A percentile compares a stretch with the other conserved stretches of the same genome.
phyloP scores from a whole-genome alignment of 2,113 vertebrate genomes.

The Rhea pennata region DNA sequence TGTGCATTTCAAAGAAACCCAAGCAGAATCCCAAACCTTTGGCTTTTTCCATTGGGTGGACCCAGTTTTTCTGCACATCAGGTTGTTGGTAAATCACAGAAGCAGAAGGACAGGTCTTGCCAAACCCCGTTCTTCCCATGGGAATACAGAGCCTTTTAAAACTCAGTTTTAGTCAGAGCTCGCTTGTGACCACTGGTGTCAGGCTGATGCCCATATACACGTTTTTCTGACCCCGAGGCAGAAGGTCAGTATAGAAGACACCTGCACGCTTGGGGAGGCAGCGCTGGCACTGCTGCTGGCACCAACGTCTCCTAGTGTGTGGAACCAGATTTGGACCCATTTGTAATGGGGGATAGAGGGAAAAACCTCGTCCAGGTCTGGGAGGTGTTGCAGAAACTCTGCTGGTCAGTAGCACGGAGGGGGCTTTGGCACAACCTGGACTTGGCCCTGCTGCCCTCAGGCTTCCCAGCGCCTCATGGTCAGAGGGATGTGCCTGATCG shows the following conservation, averaged over 20 bases:
- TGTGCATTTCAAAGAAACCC: background rate
- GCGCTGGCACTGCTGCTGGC: background rate
- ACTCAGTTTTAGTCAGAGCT: background rate
- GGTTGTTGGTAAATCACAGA: background rate
- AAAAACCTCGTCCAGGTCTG: background rate
- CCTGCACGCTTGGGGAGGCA: rapidly evolving
- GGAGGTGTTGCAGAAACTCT: background rate
- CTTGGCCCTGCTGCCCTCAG: background rate
- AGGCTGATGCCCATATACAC: background rate
- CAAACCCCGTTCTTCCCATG: rapidly evolving
- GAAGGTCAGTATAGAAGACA: background rate
- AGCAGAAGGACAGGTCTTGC: background rate
- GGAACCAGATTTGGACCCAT: background rate
- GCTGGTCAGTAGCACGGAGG: background rate
- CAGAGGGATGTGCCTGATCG: background rate
- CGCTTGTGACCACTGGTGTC: background rate
- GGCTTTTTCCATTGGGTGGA: background rate
- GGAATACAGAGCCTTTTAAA: background rate
- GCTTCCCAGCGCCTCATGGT: background rate
- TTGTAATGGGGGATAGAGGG: background rate
- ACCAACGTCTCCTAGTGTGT: background rate
- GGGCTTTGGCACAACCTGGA: background rate
- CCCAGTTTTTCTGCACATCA: background rate
- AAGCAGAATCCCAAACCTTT: background rate
- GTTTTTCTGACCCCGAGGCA: background rate